Conservation (phyloP, 2,888 invertebrate genomes). For the Pocota personata region DNA sequence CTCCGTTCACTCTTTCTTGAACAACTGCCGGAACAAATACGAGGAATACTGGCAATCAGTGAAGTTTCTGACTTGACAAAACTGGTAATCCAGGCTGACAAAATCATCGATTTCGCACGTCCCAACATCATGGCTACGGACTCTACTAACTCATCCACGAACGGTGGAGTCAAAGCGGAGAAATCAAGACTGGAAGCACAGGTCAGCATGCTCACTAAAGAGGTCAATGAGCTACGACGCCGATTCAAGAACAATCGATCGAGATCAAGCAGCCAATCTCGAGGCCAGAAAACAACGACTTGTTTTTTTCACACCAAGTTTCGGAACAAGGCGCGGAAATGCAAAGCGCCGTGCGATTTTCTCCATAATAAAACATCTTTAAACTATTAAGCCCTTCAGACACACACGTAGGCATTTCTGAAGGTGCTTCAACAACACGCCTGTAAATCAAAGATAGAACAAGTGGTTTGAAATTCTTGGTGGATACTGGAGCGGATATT, state of each 20-base stretch:
- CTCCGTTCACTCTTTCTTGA: slow-evolving; percentile 1
- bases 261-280: too few species aligned
- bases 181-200: neutral
- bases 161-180: too few species aligned
- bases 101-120: slow-evolving; percentile 5
- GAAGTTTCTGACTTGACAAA: slow-evolving; percentile 4
- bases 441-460: neutral
- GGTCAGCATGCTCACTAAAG: neutral
- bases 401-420: neutral
- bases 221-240: neutral
- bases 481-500: too few species aligned
- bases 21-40: too few species aligned
- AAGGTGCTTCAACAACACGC: neutral
- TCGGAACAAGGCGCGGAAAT: too few species aligned
- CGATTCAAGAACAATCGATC: neutral
- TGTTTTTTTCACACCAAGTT: too few species aligned
- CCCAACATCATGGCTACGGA: too few species aligned
- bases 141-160: too few species aligned
- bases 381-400: too few species aligned
- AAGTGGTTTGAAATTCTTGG: neutral
- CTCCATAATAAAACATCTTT: neutral
- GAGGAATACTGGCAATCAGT: too few species aligned
- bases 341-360: too few species aligned
- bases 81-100: slow-evolving; percentile 13
- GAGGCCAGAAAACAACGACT: too few species aligned